Evolutionary conservation across 2,797 vertebrate genomes (phyloP).

Genomic region (Thripadectes ignobilis): DNA sequence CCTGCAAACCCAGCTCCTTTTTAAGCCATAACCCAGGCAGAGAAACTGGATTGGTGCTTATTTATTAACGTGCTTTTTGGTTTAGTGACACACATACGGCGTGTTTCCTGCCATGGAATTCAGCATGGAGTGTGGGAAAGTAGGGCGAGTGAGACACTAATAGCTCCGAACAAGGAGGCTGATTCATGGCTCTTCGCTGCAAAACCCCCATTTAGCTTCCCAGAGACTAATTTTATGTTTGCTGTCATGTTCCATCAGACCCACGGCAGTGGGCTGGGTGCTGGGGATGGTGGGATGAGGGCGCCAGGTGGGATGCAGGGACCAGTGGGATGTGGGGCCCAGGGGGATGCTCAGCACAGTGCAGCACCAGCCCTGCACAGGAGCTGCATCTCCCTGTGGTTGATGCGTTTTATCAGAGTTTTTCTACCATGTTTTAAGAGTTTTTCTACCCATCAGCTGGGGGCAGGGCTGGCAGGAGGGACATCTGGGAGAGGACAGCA

Average conservation of each 20-base stretch:
- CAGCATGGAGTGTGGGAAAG: not conserved
- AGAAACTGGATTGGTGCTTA: not conserved
- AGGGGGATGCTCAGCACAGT: not conserved
- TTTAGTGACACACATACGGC: not conserved
- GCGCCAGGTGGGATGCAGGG: not conserved
- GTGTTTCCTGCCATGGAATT: not conserved
- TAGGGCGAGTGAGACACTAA: not conserved
- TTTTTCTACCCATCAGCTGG: not conserved
- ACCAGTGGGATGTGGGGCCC: not conserved
- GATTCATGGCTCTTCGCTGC: not conserved
- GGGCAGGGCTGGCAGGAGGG: not conserved
- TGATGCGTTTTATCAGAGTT: not conserved
- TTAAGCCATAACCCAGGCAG: fast-evolving
- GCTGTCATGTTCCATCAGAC: not conserved
- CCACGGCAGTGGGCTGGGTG: not conserved
- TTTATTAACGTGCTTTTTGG: not conserved
- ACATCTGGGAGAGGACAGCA: not conserved
- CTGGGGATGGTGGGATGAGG: not conserved
- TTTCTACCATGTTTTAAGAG: fast-evolving
- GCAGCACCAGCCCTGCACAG: not conserved
- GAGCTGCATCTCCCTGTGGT: not conserved
- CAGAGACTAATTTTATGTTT: not conserved
- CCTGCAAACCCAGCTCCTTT: not conserved
- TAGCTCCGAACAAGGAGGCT: not conserved
- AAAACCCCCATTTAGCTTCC: not conserved